Conservation (phyloP, 1,140 invertebrate genomes). For the Drosophila rufa region DNA sequence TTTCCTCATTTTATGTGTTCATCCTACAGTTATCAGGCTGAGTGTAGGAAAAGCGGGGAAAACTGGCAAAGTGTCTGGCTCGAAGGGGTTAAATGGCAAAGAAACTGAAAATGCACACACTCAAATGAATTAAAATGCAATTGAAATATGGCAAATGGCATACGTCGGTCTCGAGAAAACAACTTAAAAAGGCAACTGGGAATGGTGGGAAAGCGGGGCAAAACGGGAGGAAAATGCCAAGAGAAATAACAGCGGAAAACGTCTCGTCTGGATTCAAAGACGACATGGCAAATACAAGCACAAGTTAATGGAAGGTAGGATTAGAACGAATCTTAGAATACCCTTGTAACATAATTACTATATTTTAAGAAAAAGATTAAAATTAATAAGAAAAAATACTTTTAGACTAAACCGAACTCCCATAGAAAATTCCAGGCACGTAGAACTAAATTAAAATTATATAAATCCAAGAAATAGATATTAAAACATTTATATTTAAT, state of each 20-base stretch:
- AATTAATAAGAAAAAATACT: no score
- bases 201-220: background rate
- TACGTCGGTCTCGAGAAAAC: conserved; percentile 56
- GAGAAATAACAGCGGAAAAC: conserved; percentile 7
- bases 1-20: background rate
- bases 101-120: conserved; percentile 57
- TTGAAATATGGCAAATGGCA: conserved; percentile 75
- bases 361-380: background rate
- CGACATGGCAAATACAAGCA: background rate
- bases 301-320: background rate
- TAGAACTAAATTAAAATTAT: no score
- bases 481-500: background rate
- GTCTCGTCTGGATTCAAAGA: background rate
- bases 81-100: conserved; percentile 61
- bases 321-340: background rate
- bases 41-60: conserved; percentile 14
- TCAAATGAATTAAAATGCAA: conserved; percentile 72
- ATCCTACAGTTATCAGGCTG: background rate
- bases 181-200: conserved; percentile 15
- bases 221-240: conserved; percentile 12
- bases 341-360: background rate
- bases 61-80: conserved; percentile 35
- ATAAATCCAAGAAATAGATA: background rate
- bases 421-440: no score
- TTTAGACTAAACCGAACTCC: no score